phyloP scores from a whole-genome alignment of 1,140 invertebrate genomes.

The Monochamus saltuarius region DNA sequence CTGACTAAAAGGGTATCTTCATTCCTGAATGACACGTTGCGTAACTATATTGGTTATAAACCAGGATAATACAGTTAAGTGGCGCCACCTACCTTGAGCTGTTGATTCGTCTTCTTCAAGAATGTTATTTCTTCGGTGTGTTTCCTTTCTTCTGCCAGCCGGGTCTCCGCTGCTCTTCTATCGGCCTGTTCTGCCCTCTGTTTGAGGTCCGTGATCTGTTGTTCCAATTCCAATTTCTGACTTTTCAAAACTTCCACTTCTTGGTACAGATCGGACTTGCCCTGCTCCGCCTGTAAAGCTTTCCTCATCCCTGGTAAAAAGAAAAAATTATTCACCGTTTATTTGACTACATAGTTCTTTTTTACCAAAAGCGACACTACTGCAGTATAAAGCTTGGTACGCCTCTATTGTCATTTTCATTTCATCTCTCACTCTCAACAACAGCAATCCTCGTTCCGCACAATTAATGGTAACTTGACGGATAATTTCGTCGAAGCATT shows the following conservation, averaged over 20 bases:
- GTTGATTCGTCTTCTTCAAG: constrained; percentile 90
- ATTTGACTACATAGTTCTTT: background rate
- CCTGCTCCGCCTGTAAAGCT: constrained; percentile 81
- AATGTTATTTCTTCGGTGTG: constrained; percentile 89
- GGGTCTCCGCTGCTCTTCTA: constrained; percentile 77
- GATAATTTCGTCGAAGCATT: constrained; percentile 95
- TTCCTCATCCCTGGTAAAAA: constrained; percentile 73
- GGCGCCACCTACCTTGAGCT: constrained; percentile 91
- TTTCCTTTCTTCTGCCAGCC: constrained; percentile 85
- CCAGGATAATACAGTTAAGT: too few species aligned
- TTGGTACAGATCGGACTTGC: constrained; percentile 70
- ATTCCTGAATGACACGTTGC: too few species aligned
- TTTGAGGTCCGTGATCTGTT: constrained; percentile 77
- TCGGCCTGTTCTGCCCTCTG: constrained; percentile 84
- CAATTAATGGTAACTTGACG: constrained; percentile 97
- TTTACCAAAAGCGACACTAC: constrained; percentile 90
- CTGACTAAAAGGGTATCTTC: too few species aligned
- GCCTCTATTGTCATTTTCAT: constrained; percentile 94
- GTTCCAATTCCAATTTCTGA: constrained; percentile 71
- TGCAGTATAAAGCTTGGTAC: constrained; percentile 93
- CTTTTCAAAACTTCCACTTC: constrained; percentile 58
- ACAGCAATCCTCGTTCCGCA: constrained; percentile 89
- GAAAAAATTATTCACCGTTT: background rate
- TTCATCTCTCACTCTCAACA: constrained; percentile 92
- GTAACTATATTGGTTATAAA: too few species aligned